These are phyloP conservation scores for Ormyrus labotus DNA, from an alignment of 2,888 invertebrate species.

Conservation along the genomic window DNA sequence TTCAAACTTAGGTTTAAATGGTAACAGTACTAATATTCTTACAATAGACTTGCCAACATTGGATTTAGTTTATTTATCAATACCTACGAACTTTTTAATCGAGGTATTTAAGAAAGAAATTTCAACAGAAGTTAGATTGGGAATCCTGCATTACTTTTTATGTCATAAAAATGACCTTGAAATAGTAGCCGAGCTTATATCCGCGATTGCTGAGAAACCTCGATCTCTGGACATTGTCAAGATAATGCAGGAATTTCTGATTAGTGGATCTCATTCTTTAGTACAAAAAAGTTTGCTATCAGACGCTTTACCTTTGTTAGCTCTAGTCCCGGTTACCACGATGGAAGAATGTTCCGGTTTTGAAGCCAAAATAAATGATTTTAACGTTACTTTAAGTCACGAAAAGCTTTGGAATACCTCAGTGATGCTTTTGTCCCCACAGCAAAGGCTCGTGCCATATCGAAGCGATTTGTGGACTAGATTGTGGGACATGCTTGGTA, in stretches of 20 bases:
- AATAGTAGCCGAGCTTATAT: constrained; percentile 84
- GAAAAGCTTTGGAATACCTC: constrained; percentile 89
- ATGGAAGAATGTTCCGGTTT: constrained; percentile 79
- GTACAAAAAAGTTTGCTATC: constrained; percentile 84
- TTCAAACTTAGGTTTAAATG: constrained; percentile 44
- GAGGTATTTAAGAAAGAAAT: constrained; percentile 83
- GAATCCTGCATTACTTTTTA: constrained; percentile 89
- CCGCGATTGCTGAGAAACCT: constrained; percentile 80
- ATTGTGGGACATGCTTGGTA: constrained; percentile 85
- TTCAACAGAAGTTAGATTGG: constrained; percentile 84
- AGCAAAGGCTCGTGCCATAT: constrained; percentile 89
- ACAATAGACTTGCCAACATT: constrained; percentile 82
- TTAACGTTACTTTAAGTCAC: constrained; percentile 82
- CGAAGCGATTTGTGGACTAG: constrained; percentile 89
- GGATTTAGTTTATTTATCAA: constrained; percentile 82
- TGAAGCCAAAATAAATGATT: constrained; percentile 80
- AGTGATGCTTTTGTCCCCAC: constrained; percentile 89
- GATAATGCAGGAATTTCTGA: constrained; percentile 88
- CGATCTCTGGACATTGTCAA: constrained; percentile 81
- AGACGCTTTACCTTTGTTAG: constrained; percentile 83
- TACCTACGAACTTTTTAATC: constrained; percentile 82
- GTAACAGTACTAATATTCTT: constrained; percentile 58
- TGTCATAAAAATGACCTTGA: constrained; percentile 87
- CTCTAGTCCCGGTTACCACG: constrained; percentile 84
- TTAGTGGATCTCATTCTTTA: constrained; percentile 84